Evolutionary conservation across 30 jellyfish, hydroid and myxozoan species (phyloP), one percentile per base, ranked within the genome.

Genomic region (Aurelia sp.): DNA sequence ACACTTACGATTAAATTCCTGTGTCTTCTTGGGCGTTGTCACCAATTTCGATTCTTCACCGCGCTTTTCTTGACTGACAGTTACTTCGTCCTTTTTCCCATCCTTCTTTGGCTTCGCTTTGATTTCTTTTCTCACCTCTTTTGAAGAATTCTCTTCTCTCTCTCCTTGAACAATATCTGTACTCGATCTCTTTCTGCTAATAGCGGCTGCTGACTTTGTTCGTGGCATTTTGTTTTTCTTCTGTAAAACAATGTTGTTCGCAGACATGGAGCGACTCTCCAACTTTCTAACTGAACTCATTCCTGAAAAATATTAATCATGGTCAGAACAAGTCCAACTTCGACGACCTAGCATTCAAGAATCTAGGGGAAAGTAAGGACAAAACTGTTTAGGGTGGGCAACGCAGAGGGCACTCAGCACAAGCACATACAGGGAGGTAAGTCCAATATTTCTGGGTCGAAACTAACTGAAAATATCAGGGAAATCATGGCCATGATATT

Each of bases 171-270:
- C 27, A 4, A 37, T 37, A 15, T 70, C 86, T 15, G 82, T 62
- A 76, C 82, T 73, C 18, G 76, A 62, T 51, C 87, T 64, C 71
- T 73, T 74, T 48, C 94, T 68, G 31, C 83, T 63, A 21, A 83
- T 84, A 31, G 47, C 33, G 22, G 88, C 94, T 0, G 94, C 94
- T 13, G 94, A 84, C 50, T 73, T 73, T 23, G 94, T 73, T 23
- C 94, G 61, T 31, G 94, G 88, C 65, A 84, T 23, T 66, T 73
- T 73, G 69, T 47, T 40, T 66, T 76, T 72, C 79, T 73, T 84
- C 37, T 50, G 71, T 5, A 51, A 19, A 0, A 19, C 68, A 19
- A 84, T 72, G 53, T 73, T 76, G 63, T 67, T 73, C n/a, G 94
- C 94, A 4, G 94, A 84, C 44, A 63, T 17, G 23, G 94, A 84